phyloP scores from a whole-genome alignment of 2,797 vertebrate species.

The Antrozous pallidus region DNA sequence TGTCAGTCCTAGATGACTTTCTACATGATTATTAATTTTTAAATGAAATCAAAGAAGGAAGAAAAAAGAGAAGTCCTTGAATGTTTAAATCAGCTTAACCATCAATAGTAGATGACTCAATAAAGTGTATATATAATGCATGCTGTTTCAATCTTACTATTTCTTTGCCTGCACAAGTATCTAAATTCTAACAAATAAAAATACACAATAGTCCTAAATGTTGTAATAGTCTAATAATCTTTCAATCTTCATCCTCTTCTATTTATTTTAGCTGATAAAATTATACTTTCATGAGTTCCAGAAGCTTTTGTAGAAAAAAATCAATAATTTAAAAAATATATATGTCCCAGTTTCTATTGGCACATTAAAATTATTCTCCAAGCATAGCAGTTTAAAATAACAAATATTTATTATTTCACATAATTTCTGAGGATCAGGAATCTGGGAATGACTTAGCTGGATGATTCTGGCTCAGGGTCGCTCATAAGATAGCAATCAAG shows the following conservation, averaged over 20 bases:
- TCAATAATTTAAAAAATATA: background rate
- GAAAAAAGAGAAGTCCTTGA: constrained; percentile 33
- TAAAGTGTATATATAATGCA: background rate
- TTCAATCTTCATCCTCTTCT: background rate
- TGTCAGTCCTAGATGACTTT: constrained; percentile 60
- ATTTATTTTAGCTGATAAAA: background rate
- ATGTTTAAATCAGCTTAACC: constrained; percentile 46
- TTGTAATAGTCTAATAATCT: background rate
- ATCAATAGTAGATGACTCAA: background rate
- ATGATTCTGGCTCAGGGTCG: background rate
- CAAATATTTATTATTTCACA: background rate
- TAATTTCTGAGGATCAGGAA: background rate
- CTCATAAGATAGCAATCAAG: background rate
- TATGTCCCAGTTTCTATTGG: background rate
- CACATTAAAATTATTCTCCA: background rate
- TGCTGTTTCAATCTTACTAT: constrained; percentile 20
- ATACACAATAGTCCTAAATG: background rate
- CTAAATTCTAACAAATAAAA: background rate
- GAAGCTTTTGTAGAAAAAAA: background rate
- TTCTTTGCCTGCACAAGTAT: background rate
- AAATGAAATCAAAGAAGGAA: background rate
- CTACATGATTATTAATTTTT: constrained; percentile 62
- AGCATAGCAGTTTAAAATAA: background rate
- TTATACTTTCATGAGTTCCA: background rate
- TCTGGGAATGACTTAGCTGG: background rate